Evolutionary conservation across 2,888 invertebrate genomes (phyloP).

Genomic region (Tetranychus piercei): DNA sequence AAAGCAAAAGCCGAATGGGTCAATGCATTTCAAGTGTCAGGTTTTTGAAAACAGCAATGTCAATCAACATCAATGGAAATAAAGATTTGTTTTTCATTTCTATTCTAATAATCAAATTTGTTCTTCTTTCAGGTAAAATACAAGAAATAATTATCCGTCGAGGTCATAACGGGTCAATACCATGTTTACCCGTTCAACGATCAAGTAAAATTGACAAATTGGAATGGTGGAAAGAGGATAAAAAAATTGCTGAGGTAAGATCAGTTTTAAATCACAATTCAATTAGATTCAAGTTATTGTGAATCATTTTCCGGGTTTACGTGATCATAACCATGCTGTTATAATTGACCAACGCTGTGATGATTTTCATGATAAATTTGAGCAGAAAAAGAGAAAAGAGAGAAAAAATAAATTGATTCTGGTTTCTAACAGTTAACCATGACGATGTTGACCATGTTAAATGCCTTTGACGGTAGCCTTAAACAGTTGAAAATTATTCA

Average conservation of each 20-base stretch:
- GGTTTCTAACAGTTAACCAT: too few relatives aligned
- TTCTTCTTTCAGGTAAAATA: neutral
- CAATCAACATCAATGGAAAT: too few relatives aligned
- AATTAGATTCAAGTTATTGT: neutral
- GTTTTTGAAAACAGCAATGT: too few relatives aligned
- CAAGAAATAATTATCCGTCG: neutral
- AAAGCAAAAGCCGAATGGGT: too few relatives aligned
- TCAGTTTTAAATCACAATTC: neutral
- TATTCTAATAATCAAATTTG: neutral
- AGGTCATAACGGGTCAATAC: constrained; percentile 12
- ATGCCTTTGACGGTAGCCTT: too few relatives aligned
- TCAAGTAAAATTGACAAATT: constrained; percentile 23
- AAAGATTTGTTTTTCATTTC: neutral
- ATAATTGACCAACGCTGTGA: neutral
- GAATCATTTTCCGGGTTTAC: neutral
- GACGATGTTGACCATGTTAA: neutral
- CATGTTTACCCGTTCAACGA: constrained; percentile 23
- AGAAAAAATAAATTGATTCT: too few relatives aligned
- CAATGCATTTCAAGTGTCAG: too few relatives aligned
- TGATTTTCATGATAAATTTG: too few relatives aligned
- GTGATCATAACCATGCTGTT: neutral
- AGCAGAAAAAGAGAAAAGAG: too few relatives aligned
- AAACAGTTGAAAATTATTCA: neutral
- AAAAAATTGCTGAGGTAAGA: constrained; percentile 25
- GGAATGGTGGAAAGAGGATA: constrained; percentile 26